phyloP scores from a whole-genome alignment of 2,888 invertebrate genomes.

The Hirtodrosophila confusa region DNA sequence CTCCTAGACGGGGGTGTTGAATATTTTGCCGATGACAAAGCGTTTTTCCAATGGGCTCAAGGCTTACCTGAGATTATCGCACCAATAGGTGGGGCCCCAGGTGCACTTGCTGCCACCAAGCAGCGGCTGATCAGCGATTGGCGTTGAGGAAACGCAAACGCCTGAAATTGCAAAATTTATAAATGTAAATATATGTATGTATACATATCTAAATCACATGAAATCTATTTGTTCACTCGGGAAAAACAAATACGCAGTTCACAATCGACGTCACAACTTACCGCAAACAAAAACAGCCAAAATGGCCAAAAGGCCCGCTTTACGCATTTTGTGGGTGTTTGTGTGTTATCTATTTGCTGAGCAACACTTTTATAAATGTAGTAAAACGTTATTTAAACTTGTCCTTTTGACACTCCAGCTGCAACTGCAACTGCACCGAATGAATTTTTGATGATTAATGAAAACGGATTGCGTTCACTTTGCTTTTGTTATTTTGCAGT shows the following conservation, averaged over 20 bases:
- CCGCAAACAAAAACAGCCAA: constrained; percentile 84
- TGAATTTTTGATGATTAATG: constrained; percentile 51
- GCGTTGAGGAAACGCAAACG: constrained; percentile 54
- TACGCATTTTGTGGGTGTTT: constrained; percentile 81
- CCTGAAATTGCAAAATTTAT: constrained; percentile 38
- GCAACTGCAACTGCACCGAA: constrained; percentile 47
- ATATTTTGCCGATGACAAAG: constrained; percentile 50
- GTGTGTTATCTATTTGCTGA: constrained; percentile 6
- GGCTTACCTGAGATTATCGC: constrained; percentile 84
- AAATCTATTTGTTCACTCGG: constrained; percentile 13
- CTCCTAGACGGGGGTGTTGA: constrained; percentile 3
- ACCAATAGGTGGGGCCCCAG: constrained; percentile 93
- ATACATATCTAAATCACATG: background rate
- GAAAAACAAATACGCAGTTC: constrained; percentile 43
- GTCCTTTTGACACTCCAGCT: constrained; percentile 35
- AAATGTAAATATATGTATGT: constrained; percentile 5
- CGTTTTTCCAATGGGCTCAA: constrained; percentile 35
- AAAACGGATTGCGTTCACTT: constrained; percentile 37
- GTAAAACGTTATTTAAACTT: constrained; percentile 10
- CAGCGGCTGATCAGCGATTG: constrained; percentile 70
- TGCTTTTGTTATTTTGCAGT: constrained; percentile 36
- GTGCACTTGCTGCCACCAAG: constrained; percentile 88
- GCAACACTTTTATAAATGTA: constrained; percentile 12
- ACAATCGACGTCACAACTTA: constrained; percentile 72
- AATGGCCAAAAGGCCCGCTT: constrained; percentile 84